phyloP scores from a whole-genome alignment of 1,140 invertebrate genomes.

The Hycleus phaleratus region DNA sequence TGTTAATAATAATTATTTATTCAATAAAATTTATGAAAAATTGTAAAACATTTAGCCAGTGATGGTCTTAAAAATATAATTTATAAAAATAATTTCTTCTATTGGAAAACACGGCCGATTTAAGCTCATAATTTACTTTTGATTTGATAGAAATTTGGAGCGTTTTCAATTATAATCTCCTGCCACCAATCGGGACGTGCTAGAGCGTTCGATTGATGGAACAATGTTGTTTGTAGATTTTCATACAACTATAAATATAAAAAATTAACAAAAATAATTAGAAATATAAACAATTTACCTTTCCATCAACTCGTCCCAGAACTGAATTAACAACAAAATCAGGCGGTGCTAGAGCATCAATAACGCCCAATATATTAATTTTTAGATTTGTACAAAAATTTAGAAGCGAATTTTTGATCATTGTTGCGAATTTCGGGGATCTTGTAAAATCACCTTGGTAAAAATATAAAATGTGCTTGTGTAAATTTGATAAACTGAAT shows the following conservation, averaged over 20 bases:
- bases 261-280: constrained; percentile 2
- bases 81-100: too few relatives aligned
- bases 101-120: too few relatives aligned
- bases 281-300: constrained; percentile 46
- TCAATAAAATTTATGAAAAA: too few relatives aligned
- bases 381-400: constrained; percentile 64
- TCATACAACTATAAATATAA: constrained; percentile 64
- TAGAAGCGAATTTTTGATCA: constrained; percentile 55
- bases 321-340: constrained; percentile 83
- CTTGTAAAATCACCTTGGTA: constrained; percentile 33
- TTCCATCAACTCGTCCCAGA: constrained; percentile 73
- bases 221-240: constrained; percentile 69
- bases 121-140: constrained; percentile 21
- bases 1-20: too few relatives aligned
- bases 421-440: constrained; percentile 43
- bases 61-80: too few relatives aligned
- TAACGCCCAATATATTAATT: constrained; percentile 66
- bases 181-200: constrained; percentile 73
- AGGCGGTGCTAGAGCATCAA: constrained; percentile 79
- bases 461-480: constrained; percentile 57
- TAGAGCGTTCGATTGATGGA: constrained; percentile 60
- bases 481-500: constrained; percentile 64
- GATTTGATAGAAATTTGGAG: constrained; percentile 25
- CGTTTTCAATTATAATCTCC: constrained; percentile 49
- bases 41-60: too few relatives aligned